A percentile compares a stretch with the other conserved stretches of the same genome.
Evolutionary conservation across 2,888 invertebrate genomes (phyloP).

Genomic region (Andrena minutula): DNA sequence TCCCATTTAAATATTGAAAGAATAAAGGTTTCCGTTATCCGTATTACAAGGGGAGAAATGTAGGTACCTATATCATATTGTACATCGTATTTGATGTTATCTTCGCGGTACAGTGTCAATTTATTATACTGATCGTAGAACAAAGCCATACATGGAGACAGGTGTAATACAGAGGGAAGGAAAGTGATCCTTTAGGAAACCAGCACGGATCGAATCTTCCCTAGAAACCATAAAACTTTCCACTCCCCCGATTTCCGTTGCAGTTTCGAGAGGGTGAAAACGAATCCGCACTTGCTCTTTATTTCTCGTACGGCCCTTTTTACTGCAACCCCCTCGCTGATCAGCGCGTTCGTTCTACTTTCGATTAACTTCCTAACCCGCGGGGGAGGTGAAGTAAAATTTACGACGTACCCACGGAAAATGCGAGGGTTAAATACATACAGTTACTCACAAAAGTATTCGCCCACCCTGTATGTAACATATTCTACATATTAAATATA

Average conservation of each 20-base stretch:
- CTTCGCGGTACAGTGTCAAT: neutral
- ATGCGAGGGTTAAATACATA: slow-evolving; percentile 12
- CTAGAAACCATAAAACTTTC: slow-evolving; percentile 44
- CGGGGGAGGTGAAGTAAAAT: slow-evolving; percentile 1
- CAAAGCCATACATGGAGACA: slow-evolving; percentile 8
- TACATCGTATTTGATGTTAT: neutral
- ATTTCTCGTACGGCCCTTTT: slow-evolving; percentile 28
- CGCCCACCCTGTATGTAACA: too few species aligned
- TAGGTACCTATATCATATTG: neutral
- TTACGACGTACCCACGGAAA: neutral
- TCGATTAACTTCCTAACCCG: slow-evolving; percentile 24
- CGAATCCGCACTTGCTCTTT: slow-evolving; percentile 47
- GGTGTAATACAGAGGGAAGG: slow-evolving; percentile 1
- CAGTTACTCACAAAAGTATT: too few species aligned
- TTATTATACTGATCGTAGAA: slow-evolving; percentile 24
- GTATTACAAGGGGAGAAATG: neutral
- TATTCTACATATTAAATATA: too few species aligned
- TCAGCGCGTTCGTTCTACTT: slow-evolving; percentile 34
- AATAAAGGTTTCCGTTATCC: too few species aligned
- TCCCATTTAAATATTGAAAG: too few species aligned
- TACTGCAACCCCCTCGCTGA: slow-evolving; percentile 12
- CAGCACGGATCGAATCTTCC: slow-evolving; percentile 49
- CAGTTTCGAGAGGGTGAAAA: slow-evolving; percentile 36
- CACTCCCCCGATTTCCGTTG: slow-evolving; percentile 31
- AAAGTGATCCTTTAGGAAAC: slow-evolving; percentile 49